Evolutionary conservation across 2,113 vertebrate species (phyloP).

Genomic region (Forbesichthys agassizii): DNA sequence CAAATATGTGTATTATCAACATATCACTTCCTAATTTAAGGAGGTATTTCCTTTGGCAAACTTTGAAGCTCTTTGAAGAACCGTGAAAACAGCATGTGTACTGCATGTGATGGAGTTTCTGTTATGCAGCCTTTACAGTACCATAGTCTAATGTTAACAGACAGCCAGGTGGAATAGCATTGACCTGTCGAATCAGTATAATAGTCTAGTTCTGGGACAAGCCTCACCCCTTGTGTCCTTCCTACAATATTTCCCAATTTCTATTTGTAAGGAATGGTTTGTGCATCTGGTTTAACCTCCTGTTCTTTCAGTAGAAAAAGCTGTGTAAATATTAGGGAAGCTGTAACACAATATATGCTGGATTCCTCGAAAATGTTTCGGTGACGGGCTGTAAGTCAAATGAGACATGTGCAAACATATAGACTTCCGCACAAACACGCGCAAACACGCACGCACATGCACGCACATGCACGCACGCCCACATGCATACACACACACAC

Average conservation of each 20-base stretch:
- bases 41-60: too few relatives aligned
- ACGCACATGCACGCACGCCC: neutral
- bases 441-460: neutral
- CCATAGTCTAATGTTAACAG: too few relatives aligned
- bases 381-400: slow-evolving; percentile 44
- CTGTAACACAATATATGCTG: slow-evolving; percentile 46
- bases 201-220: too few relatives aligned
- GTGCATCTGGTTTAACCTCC: neutral
- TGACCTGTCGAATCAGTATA: too few relatives aligned
- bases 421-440: slow-evolving; percentile 26
- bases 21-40: too few relatives aligned
- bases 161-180: too few relatives aligned
- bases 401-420: slow-evolving; percentile 31
- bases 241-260: slow-evolving; percentile 45
- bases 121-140: too few relatives aligned
- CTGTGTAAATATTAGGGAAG: slow-evolving; percentile 64
- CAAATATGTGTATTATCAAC: too few relatives aligned
- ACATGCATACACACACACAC: neutral
- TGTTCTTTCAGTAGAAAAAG: slow-evolving; percentile 31
- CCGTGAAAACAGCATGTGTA: too few relatives aligned
- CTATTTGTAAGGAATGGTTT: slow-evolving; percentile 45
- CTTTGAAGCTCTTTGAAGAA: too few relatives aligned
- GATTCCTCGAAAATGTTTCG: slow-evolving; percentile 33
- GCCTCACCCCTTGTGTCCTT: neutral
- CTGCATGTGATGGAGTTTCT: too few relatives aligned